A percentile compares a stretch with the other conserved stretches of the same genome.
Evolutionary conservation across 2,888 invertebrate species (phyloP).

Genomic region (Coremacera marginata): DNA sequence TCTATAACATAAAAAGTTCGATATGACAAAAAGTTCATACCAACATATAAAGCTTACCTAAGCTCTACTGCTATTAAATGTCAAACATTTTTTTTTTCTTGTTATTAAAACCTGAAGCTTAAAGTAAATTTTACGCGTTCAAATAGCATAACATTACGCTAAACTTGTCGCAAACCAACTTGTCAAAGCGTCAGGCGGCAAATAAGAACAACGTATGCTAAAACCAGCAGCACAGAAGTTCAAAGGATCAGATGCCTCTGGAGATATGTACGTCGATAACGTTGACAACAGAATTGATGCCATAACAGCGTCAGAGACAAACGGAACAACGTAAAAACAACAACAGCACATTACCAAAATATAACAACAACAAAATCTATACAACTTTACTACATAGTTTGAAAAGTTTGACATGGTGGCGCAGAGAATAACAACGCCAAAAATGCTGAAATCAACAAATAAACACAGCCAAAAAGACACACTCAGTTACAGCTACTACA

Average conservation of each 20-base stretch:
- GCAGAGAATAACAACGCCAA: background rate
- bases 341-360: background rate
- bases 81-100: no score
- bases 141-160: no score
- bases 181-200: no score
- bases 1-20: no score
- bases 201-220: no score
- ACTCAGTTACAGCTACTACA: no score
- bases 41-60: no score
- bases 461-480: background rate
- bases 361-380: background rate
- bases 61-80: no score
- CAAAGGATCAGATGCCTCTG: background rate
- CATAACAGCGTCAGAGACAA: background rate
- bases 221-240: background rate
- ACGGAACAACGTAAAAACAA: background rate
- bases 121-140: no score
- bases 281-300: slow-evolving; percentile 4
- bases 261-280: background rate
- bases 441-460: background rate
- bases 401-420: background rate
- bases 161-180: no score
- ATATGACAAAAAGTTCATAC: no score
- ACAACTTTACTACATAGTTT: background rate
- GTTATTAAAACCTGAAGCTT: no score